Evolutionary conservation across 2,797 vertebrate genomes (phyloP), one percentile per base, ranked within the genome.

Genomic region (Microhierax caerulescens): DNA sequence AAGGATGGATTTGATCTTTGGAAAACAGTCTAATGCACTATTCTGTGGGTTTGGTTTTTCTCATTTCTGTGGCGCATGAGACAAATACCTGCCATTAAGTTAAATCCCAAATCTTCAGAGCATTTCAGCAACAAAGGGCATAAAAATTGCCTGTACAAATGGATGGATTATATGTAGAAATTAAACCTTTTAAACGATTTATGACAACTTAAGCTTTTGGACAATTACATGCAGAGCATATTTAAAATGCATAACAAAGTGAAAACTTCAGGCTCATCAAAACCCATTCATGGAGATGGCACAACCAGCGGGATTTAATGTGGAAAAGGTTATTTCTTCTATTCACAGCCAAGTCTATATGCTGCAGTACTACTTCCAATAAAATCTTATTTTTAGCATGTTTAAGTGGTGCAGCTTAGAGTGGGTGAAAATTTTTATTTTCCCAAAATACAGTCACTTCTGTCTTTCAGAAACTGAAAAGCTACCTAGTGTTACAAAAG

Each of bases 351-450:
- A 97, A 94, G 76, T 73, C 60, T 88, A 90, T 91, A 90, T 73
- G 56, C 27, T 64, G 57, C 82, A 76, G 63, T 79, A 80, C 67
- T 74, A 68, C 69, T 88, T 91, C 70, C 67, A 88, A 70, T 50
- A 91, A 94, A 95, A 83, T 90, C 56, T 69, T 65, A 80, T 97
- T 97, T 96, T 97, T 96, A 94, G 83, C 57, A 20, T 56, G 43
- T 93, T 77, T 91, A 94, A 95, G 75, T 83, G 59, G n/a, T 47
- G 30, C 47, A 61, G 48, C 43, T 47, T 43, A 41, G 19, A 90
- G 70, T 41, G 79, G 83, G 70, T 85, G 88, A 63, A 51, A 45
- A 54, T 92, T 96, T 86, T 86, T 84, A 21, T 85, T 95, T 95
- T 87, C 86, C 74, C 63, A 64, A 95, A 79, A 95, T n/a, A 53